Conservation (phyloP, 2,113 vertebrate genomes). For the Thymallus thymallus region DNA sequence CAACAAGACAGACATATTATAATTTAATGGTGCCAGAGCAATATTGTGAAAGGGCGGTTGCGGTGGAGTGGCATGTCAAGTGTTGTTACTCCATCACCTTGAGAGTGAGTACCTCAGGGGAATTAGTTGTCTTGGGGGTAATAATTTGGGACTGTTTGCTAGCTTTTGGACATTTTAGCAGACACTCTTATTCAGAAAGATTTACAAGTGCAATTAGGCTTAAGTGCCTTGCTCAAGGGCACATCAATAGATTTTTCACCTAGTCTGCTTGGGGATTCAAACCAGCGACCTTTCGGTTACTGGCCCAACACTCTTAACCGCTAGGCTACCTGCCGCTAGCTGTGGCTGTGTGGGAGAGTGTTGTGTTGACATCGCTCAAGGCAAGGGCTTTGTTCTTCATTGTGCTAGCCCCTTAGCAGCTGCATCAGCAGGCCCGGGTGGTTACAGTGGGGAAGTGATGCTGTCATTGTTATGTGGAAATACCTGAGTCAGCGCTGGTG, state of each 20-base stretch:
- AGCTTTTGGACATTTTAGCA: neutral
- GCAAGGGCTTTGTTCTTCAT: slow-evolving; percentile 14
- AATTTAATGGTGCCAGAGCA: slow-evolving; percentile 11
- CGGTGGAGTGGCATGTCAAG: neutral
- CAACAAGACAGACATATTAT: neutral
- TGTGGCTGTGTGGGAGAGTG: slow-evolving; percentile 16
- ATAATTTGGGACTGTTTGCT: slow-evolving; percentile 25
- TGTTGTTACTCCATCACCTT: neutral
- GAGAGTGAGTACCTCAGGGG: slow-evolving; percentile 2
- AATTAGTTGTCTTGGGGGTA: neutral
- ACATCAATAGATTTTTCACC: no score
- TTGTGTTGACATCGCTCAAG: slow-evolving; percentile 44
- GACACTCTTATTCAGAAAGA: no score
- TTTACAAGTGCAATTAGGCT: no score
- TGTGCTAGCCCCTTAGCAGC: neutral
- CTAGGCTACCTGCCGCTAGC: neutral
- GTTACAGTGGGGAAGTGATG: slow-evolving; percentile 36
- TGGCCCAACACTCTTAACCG: no score
- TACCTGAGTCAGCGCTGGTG: slow-evolving; percentile 50
- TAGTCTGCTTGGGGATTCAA: no score
- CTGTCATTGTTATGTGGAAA: slow-evolving; percentile 60
- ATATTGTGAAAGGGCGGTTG: neutral
- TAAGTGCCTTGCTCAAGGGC: no score
- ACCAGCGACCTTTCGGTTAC: no score
- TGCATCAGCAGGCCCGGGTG: neutral